Conservation (phyloP, 2,113 vertebrate species). For the Dicerorhinus sumatrensis region DNA sequence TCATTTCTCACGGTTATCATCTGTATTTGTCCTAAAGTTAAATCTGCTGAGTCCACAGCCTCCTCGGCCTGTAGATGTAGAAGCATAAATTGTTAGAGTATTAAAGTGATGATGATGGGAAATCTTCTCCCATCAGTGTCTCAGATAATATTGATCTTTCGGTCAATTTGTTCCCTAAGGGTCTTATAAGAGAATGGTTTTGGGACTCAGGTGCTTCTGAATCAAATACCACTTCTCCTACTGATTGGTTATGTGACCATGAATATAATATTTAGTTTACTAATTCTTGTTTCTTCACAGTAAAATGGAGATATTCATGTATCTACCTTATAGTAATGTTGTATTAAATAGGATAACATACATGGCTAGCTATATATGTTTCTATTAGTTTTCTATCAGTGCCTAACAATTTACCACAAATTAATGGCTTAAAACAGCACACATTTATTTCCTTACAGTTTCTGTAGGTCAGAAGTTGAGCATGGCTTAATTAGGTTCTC, state of each 20-base stretch:
- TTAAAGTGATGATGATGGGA: background rate
- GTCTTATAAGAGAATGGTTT: background rate
- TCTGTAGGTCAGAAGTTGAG: background rate
- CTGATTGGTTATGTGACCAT: background rate
- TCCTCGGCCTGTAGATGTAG: background rate
- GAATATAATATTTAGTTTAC: background rate
- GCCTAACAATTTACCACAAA: background rate
- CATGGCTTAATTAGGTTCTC: background rate
- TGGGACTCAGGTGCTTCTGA: background rate
- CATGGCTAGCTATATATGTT: background rate
- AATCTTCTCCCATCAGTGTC: background rate
- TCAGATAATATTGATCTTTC: background rate
- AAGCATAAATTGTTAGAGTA: background rate
- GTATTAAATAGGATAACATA: background rate
- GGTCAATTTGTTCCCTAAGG: background rate
- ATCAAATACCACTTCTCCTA: background rate
- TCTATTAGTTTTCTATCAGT: background rate
- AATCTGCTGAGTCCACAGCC: background rate
- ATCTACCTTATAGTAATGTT: background rate
- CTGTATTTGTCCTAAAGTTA: background rate
- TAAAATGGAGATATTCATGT: background rate
- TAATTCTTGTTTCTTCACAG: background rate
- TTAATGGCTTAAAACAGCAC: background rate
- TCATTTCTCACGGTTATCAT: background rate
- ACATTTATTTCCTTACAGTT: background rate